Conservation (phyloP, 53 echinoderm and acorn worm species). For the Mesocentrotus franciscanus region DNA sequence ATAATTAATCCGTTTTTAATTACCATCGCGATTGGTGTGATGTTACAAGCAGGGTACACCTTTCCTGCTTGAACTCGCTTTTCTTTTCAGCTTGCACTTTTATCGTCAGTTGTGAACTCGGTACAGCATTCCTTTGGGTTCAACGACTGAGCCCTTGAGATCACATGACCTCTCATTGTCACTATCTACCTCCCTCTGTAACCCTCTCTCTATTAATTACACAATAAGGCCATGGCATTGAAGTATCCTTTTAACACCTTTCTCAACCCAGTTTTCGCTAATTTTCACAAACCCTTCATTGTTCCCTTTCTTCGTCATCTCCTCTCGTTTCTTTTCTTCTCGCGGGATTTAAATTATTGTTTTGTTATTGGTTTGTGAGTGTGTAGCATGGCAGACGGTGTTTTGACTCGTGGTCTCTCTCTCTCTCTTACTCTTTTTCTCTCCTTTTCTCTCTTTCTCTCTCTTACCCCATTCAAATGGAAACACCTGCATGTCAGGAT, state of each 20-base stretch:
- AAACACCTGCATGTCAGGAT: constrained; percentile 60
- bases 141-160: constrained; percentile 35
- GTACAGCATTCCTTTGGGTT: constrained; percentile 23
- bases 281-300: constrained; percentile 14
- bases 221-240: constrained; percentile 44
- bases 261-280: background rate
- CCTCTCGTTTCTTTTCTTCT: constrained; percentile 31
- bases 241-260: constrained; percentile 44
- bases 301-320: background rate
- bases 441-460: background rate
- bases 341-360: constrained; percentile 20
- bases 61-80: background rate
- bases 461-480: background rate
- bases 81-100: constrained; percentile 47
- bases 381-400: constrained; percentile 47
- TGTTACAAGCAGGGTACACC: background rate
- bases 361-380: constrained; percentile 44
- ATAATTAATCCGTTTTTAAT: constrained; percentile 24
- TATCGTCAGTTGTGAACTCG: background rate
- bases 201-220: constrained; percentile 25
- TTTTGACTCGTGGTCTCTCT: constrained; percentile 51
- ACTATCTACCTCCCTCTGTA: background rate
- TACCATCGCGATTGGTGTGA: background rate
- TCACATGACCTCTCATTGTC: constrained; percentile 17
- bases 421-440: constrained; percentile 5